phyloP scores from a whole-genome alignment of 1,140 invertebrate species.

The Cyclargus thomasi region DNA sequence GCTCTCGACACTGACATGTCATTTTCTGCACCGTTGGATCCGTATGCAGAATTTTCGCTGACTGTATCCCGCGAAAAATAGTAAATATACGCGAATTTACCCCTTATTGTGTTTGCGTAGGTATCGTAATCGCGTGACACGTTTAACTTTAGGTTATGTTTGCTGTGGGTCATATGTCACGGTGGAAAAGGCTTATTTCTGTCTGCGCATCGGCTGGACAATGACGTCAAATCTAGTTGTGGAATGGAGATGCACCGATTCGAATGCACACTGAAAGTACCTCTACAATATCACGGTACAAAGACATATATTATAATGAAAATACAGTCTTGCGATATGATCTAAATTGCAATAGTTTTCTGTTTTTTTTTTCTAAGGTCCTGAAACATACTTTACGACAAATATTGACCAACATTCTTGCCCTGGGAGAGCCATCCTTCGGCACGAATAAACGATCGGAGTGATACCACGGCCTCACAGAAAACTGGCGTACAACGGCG shows the following conservation, averaged over 20 bases:
- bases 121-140: background rate
- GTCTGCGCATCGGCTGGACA: conserved; percentile 18
- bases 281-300: too few species aligned
- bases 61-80: conserved; percentile 24
- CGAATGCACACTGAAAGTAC: conserved; percentile 27
- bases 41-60: conserved; percentile 35
- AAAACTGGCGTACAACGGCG: too few species aligned
- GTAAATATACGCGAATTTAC: conserved; percentile 19
- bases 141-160: background rate
- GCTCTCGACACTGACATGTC: conserved; percentile 41
- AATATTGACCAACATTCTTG: too few species aligned
- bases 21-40: conserved; percentile 52
- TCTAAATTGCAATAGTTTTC: too few species aligned
- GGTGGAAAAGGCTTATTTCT: conserved; percentile 23
- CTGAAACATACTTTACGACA: too few species aligned
- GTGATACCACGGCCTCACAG: too few species aligned
- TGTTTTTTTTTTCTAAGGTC: too few species aligned
- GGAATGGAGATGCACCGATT: conserved; percentile 36
- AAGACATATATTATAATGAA: too few species aligned
- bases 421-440: too few species aligned
- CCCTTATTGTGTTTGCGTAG: conserved; percentile 1
- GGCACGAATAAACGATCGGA: too few species aligned
- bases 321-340: too few species aligned
- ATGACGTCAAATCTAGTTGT: conserved; percentile 33
- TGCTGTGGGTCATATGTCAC: conserved; percentile 22